Base-by-base conservation (phyloP, 2,888 invertebrate species). In the Clanis bilineata region DNA sequence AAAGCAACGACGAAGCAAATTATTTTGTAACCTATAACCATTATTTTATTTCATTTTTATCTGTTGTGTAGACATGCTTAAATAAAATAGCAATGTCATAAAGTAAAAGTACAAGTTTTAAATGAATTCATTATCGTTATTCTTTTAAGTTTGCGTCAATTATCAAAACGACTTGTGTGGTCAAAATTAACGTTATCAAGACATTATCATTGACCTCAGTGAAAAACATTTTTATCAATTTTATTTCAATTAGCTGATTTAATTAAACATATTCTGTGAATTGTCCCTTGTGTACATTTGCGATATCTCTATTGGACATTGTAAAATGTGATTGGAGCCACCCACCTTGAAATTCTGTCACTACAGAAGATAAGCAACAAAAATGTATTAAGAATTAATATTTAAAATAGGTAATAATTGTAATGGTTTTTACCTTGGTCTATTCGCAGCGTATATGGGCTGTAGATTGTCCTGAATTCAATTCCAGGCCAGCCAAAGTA, bases 11-110 rank as follows among this genome's bases (percentile, higher is more conserved):
- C 3, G 18, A 32, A 28, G 15, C 18, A 28, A 51, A 32, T 68
- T 65, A 62, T 62, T 65, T 28, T 25, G 47, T 3, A 47, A 43
- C 21, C 3, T 43, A 21, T 7, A 47, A 28, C 23, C 25, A 36
- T 36, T 10, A n/a, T n/a, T n/a, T n/a, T n/a, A 3, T 9, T 32
- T 32, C 9, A 32, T 9, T 6, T 7, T 32, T 3, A 10, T 3
- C 36, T 36, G 3, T 10, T 36, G 12, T 36, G 12, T 36, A 1
- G 2, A 9, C 1, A 36, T 12, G 12, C 36, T 36, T 36, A 2
- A 36, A 36, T 36, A 36, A 12, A 12, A 12, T 9, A 36, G 2
- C 9, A 36, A 12, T 36, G 12, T 2, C 5, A 32, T 3, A 3
- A 12, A 36, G 36, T 2, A 12, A 36, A 1, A 1, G 9, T 5